Evolutionary conservation across 2,113 vertebrate genomes (phyloP).

Genomic region (Platanista minor): DNA sequence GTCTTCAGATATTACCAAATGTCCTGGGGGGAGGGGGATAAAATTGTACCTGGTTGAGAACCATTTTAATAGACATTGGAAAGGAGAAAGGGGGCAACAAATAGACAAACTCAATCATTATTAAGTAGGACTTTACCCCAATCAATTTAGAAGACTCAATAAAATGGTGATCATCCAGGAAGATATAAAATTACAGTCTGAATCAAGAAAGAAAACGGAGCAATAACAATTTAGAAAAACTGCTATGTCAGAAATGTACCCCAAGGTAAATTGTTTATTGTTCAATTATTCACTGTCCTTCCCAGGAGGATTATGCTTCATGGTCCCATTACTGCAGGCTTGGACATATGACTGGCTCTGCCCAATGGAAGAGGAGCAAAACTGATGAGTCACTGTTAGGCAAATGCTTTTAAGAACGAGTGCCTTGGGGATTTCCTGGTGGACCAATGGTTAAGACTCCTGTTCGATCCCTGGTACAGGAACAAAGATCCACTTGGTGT

Average conservation of each 20-base stretch:
- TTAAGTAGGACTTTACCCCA: not conserved
- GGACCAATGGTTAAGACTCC: not conserved
- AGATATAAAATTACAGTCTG: not conserved
- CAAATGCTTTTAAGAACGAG: too few relatives aligned
- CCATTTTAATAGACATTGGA: not conserved
- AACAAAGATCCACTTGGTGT: not conserved
- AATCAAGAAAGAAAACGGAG: not conserved
- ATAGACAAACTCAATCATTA: not conserved
- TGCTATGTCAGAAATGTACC: not conserved
- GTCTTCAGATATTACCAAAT: not conserved
- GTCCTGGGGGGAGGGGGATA: too few relatives aligned
- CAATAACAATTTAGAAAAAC: too few relatives aligned
- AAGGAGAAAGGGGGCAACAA: not conserved
- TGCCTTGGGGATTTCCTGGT: not conserved
- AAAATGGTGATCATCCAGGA: not conserved
- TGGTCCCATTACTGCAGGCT: not conserved
- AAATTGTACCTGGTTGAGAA: too few relatives aligned
- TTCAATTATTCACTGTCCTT: not conserved
- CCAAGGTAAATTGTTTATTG: rapidly evolving
- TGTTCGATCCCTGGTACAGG: not conserved
- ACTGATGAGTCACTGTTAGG: not conserved
- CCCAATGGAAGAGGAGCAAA: rapidly evolving
- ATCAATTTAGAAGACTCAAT: not conserved
- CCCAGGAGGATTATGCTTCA: not conserved
- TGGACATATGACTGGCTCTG: not conserved